Conservation (phyloP, 2,797 vertebrate species). For the Bryconaethiops microstoma region DNA sequence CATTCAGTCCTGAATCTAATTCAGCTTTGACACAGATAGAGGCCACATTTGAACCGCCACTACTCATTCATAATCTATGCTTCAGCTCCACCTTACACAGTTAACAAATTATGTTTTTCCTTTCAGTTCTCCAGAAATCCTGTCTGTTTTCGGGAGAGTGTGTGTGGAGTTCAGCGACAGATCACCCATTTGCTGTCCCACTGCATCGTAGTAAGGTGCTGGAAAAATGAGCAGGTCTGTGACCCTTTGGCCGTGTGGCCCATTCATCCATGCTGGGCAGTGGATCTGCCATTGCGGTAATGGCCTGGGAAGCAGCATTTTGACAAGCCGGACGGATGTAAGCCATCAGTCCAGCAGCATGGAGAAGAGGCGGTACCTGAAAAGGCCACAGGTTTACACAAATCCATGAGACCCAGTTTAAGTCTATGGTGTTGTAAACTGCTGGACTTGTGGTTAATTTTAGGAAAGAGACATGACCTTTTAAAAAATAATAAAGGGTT, state of each 20-base stretch:
- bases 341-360: constrained; percentile 75
- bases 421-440: constrained; percentile 54
- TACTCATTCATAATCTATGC: constrained; percentile 3
- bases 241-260: constrained; percentile 72
- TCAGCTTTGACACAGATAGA: constrained; percentile 17
- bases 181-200: constrained; percentile 70
- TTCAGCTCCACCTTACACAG: not conserved
- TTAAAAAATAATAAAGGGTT: too few species aligned
- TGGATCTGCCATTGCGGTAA: constrained; percentile 77
- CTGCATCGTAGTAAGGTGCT: constrained; percentile 68
- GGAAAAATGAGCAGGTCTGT: constrained; percentile 80
- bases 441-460: constrained; percentile 1
- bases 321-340: constrained; percentile 75
- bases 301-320: constrained; percentile 82
- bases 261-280: constrained; percentile 78
- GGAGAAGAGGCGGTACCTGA: constrained; percentile 76
- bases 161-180: constrained; percentile 60
- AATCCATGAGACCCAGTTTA: constrained; percentile 1
- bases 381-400: constrained; percentile 62
- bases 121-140: constrained; percentile 55
- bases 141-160: constrained; percentile 47
- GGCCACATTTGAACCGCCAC: constrained; percentile 50
- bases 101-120: not conserved
- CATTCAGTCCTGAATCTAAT: not conserved
- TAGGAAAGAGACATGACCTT: too few species aligned